A percentile compares a stretch with the other conserved stretches of the same genome.
Conservation (phyloP, 2,113 vertebrate species). For the Ciconia boyciana region DNA sequence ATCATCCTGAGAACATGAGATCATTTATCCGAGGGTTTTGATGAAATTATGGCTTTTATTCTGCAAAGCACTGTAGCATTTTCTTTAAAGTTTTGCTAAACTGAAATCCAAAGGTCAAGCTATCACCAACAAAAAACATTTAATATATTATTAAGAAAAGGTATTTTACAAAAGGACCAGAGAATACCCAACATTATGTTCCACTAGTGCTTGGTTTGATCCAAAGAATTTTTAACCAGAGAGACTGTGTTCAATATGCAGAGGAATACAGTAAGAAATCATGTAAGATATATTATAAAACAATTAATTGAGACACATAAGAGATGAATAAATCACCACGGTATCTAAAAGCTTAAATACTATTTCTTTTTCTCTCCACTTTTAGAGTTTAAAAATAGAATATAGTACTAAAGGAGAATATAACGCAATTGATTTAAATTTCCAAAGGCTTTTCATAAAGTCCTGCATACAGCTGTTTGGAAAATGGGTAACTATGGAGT, state of each 20-base stretch:
- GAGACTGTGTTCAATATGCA: background rate
- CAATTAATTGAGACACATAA: background rate
- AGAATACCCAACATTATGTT: background rate
- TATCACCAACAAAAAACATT: background rate
- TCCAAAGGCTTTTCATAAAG: background rate
- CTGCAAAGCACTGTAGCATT: background rate
- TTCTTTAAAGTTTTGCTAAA: conserved; percentile 2
- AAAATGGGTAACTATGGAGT: background rate
- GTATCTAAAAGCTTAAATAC: background rate
- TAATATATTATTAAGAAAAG: background rate
- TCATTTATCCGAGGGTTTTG: background rate
- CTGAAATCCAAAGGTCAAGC: background rate
- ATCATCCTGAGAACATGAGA: background rate
- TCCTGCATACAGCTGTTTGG: background rate
- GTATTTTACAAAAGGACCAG: background rate
- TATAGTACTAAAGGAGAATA: background rate
- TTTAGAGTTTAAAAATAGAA: background rate
- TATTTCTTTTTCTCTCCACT: background rate
- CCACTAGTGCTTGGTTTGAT: background rate
- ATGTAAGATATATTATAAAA: background rate
- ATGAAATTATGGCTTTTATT: conserved; percentile 5
- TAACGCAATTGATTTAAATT: background rate
- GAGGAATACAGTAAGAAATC: background rate
- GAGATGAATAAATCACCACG: background rate
- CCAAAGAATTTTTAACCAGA: background rate